Conservation (phyloP, 2,797 vertebrate genomes). For the Myripristis murdjan region DNA sequence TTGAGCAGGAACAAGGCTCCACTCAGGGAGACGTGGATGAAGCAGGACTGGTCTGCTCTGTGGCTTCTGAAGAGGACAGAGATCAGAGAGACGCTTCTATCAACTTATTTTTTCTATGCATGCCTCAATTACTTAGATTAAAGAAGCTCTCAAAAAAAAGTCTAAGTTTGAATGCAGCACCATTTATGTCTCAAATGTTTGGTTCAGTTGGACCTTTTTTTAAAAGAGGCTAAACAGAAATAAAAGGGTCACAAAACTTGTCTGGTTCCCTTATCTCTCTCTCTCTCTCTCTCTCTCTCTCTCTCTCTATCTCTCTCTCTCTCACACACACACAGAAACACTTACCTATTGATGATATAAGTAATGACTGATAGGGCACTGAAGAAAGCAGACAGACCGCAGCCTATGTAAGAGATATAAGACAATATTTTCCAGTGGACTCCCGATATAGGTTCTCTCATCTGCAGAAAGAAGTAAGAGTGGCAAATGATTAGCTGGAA, state of each 20-base stretch:
- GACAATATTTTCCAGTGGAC: slow-evolving; percentile 78
- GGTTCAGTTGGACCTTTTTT: no score
- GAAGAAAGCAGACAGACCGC: slow-evolving; percentile 79
- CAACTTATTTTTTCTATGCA: no score
- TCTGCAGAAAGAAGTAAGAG: slow-evolving; percentile 45
- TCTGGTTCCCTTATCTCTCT: no score
- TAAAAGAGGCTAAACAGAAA: no score
- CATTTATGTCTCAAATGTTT: no score
- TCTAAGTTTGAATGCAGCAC: no score
- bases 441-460: slow-evolving; percentile 18
- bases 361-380: slow-evolving; percentile 64
- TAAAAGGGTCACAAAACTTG: no score
- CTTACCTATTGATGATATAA: slow-evolving; percentile 65
- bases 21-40: slow-evolving; percentile 86
- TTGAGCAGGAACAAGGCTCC: slow-evolving; percentile 85
- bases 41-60: slow-evolving; percentile 53
- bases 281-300: no score
- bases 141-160: no score
- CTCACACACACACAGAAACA: slow-evolving; percentile 1
- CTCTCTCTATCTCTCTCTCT: no score
- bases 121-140: no score
- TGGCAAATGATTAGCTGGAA: neutral
- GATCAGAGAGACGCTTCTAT: no score
- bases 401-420: slow-evolving; percentile 79
- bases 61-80: slow-evolving; percentile 63